Conservation (phyloP, 2,888 invertebrate species). For the Pterobdella sp. region DNA sequence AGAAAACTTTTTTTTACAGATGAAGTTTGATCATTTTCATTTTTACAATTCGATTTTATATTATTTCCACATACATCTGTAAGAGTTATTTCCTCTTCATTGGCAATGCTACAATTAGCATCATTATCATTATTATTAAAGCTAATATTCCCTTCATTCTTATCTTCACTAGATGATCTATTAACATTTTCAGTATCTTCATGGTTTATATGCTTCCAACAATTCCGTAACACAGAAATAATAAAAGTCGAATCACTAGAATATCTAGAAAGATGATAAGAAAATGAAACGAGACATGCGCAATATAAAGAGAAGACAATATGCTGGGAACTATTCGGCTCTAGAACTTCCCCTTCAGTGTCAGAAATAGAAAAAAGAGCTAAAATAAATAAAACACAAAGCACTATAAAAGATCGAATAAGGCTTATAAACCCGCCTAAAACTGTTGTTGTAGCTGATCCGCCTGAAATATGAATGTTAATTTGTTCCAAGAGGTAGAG, state of each 20-base stretch:
- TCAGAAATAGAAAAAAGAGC: neutral
- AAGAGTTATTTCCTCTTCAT: neutral
- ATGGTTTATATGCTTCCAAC: neutral
- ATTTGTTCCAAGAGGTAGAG: conserved; percentile 91
- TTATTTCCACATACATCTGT: neutral
- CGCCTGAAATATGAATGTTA: conserved; percentile 58
- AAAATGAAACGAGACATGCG: conserved; percentile 74
- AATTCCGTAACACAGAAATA: conserved; percentile 7
- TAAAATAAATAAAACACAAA: conserved; percentile 62
- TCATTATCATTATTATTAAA: conserved; percentile 1
- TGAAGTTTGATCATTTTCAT: neutral
- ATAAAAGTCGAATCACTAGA: conserved; percentile 82
- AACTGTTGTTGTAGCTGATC: conserved; percentile 64
- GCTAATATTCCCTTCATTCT: neutral
- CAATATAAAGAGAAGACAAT: conserved; percentile 89
- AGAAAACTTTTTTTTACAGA: neutral
- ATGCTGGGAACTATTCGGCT: conserved; percentile 70
- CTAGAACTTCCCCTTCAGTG: conserved; percentile 15
- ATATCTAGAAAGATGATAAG: conserved; percentile 84
- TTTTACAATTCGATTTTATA: neutral
- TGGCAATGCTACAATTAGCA: neutral
- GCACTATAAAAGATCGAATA: conserved; percentile 68
- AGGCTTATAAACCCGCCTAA: conserved; percentile 71
- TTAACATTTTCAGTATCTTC: conserved; percentile 6
- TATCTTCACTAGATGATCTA: neutral